Base-by-base conservation (phyloP, 1,140 invertebrate genomes). In the Andricus grossulariae region DNA sequence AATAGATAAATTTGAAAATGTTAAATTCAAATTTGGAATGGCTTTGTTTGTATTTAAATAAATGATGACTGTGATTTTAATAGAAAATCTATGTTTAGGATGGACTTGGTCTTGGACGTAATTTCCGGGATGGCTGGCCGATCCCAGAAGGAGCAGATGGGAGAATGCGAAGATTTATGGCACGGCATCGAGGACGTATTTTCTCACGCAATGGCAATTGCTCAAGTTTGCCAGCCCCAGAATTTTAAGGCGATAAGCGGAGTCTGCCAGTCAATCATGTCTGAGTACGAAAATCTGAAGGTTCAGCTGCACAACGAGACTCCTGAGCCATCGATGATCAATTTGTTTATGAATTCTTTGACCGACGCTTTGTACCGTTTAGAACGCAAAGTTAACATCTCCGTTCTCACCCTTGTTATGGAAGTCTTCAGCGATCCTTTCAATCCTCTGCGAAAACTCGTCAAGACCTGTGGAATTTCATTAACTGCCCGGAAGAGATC, bases 121-220 rank as follows among this genome's bases (percentile, higher is more conserved):
- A 82, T 91, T 39, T 78, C 80, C n/a, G 87, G 83, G 60, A 86
- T 92, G 79, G 66, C 78, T 10, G 84, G 75, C 13, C 83, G 87
- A 72, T 76, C 75, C 1, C 79, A 78, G 19, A 18, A 81, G 13
- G 75, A 90, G 45, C 84, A 90, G 76, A 52, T 86, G 7, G 7
- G 74, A 19, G 83, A 88, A 45, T 90, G 86, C 50, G 52, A 80
- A 11, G 82, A 89, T 57, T 78, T 92, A 8, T 91, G 90, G 90
- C 19, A 77, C 3, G 80, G 83, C 74, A 87, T 91, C 21, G 90
- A 92, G 80, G 87, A 91, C 25, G 83, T 91, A 6, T 90, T 92
- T 74, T 87, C 88, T 8, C 86, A 90, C 60, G 90, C 90, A n/a
- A 91, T 92, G 90, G 84, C 87, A 2, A 90, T 92, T 39, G 90